These are phyloP conservation scores for Notarius lentiginosus DNA, from an alignment of 2,113 vertebrate species.

Conservation along the genomic window DNA sequence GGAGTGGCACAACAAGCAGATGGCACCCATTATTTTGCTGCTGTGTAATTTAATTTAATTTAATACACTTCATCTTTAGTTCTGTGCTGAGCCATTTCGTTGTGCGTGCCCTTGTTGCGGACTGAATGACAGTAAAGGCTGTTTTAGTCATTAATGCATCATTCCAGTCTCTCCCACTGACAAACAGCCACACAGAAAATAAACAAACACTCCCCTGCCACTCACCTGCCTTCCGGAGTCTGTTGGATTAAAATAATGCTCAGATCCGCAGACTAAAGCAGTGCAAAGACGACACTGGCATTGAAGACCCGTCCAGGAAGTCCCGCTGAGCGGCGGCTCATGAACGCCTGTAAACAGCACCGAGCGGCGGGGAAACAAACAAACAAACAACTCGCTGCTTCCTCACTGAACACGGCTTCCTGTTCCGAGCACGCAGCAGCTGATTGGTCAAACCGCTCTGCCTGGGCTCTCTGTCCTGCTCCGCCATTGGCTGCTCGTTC, in stretches of 20 bases:
- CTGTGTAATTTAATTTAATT: too few species aligned
- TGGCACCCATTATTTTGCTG: too few species aligned
- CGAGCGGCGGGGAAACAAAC: not conserved
- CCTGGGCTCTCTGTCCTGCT: fast-evolving
- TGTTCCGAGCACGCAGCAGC: not conserved
- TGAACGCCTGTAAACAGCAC: too few species aligned
- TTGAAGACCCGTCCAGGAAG: not conserved
- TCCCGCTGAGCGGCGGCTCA: not conserved
- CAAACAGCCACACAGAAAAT: not conserved
- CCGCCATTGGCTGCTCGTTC: not conserved
- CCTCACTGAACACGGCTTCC: too few species aligned
- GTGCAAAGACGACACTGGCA: not conserved
- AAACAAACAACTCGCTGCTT: not conserved
- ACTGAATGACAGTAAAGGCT: too few species aligned
- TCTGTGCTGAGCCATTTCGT: too few species aligned
- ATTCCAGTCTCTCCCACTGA: too few species aligned
- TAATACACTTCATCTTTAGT: too few species aligned
- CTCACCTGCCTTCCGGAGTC: not conserved
- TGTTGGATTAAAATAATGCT: not conserved
- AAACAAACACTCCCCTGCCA: not conserved
- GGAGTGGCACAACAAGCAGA: too few species aligned
- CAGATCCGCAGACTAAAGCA: not conserved
- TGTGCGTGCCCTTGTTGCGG: too few species aligned
- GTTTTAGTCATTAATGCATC: too few species aligned
- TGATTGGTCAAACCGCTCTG: constrained; percentile 1